A percentile compares a stretch with the other conserved stretches of the same genome.
Conservation (phyloP, 2,797 vertebrate species). For the Denticeps clupeoides region DNA sequence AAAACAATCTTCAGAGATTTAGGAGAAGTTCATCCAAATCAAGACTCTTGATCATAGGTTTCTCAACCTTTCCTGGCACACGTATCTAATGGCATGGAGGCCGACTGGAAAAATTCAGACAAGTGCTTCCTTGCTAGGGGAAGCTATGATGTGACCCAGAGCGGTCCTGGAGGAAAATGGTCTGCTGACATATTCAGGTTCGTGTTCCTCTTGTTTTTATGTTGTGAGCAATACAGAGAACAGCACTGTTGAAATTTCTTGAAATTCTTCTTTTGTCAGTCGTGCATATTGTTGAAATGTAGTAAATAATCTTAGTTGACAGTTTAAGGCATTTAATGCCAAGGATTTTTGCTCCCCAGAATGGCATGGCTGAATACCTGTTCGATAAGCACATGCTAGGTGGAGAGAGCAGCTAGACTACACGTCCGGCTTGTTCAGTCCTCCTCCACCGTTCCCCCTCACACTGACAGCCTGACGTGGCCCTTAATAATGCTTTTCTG, state of each 20-base stretch:
- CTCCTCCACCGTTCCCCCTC: not conserved
- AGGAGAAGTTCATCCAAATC: too few species aligned
- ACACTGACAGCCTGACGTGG: not conserved
- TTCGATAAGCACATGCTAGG: constrained; percentile 93
- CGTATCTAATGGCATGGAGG: too few species aligned
- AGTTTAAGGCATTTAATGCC: not conserved
- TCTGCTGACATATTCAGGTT: constrained; percentile 19
- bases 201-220: not conserved
- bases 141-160: constrained; percentile 32
- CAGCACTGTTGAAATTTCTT: too few species aligned
- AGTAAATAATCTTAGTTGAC: too few species aligned
- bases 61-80: too few species aligned
- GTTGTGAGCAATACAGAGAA: too few species aligned
- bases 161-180: constrained; percentile 32
- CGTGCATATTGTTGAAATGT: too few species aligned
- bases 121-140: constrained; percentile 42
- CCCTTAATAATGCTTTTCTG: not conserved
- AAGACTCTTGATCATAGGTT: too few species aligned
- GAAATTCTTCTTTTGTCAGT: too few species aligned
- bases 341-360: constrained; percentile 77
- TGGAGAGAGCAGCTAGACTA: constrained; percentile 54
- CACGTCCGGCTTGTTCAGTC: not conserved
- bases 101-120: constrained; percentile 31
- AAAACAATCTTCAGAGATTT: too few species aligned
- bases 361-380: constrained; percentile 86